Evolutionary conservation across 1,140 invertebrate species (phyloP), one percentile per base, ranked within the genome.

Genomic region (Harpegnathos saltator): DNA sequence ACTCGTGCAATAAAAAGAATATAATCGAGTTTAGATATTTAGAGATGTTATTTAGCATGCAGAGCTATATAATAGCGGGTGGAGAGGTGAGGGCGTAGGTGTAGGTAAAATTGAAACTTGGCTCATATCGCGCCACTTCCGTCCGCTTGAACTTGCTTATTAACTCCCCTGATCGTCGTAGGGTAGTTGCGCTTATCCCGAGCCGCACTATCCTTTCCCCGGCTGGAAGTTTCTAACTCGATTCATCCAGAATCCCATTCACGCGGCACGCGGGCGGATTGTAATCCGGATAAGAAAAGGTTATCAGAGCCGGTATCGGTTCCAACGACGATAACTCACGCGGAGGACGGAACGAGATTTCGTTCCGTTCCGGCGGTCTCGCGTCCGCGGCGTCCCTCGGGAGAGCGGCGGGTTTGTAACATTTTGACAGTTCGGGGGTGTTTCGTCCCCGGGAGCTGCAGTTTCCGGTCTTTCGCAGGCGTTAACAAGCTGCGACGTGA

Each of bases 401-500:
- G 75, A 24, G 75, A 69, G 14, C 1, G 22, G n/a, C 65, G 75
- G 65, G 75, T 80, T 81, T 75, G 74, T 84, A 87, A 89, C 85
- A 85, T 89, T 89, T 89, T 85, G 88, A 89, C 81, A 89, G 88
- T 66, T 59, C 44, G 58, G 72, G 87, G 78, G 77, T 65, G 68
- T 77, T 69, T 85, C 72, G 52, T 77, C 48, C 33, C 63, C n/a
- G 56, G 61, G 56, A 50, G 66, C 38, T 82, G 78, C 77, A 82
- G 72, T 71, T 59, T 69, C 61, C 74, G 72, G 75, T 73, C 78
- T 74, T 78, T 78, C 78, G 82, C 82, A 86, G 90, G 89, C 90
- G 90, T 91, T 92, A 87, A 84, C 83, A 85, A 85, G 83, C 59
- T 52, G 22, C 68, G 84, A 80, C 59, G 81, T 22, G 1, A 58